Conservation (phyloP, 2,888 invertebrate species). For the Nemoura dubitans region DNA sequence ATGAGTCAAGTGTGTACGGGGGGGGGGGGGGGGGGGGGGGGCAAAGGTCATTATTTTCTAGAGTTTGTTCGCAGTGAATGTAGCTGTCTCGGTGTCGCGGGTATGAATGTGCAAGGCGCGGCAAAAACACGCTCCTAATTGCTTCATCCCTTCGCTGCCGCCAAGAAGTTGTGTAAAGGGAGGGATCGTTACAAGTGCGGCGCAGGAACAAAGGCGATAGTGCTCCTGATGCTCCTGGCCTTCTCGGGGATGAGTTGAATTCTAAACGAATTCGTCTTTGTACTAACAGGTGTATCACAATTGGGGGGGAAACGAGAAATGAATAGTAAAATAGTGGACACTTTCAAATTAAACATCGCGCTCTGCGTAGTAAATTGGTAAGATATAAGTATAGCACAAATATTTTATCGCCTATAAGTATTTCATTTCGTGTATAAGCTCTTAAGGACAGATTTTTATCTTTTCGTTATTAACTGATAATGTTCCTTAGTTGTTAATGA, state of each 20-base stretch:
- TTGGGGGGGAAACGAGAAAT: background rate
- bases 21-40: background rate
- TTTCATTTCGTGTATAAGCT: background rate
- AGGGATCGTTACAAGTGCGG: background rate
- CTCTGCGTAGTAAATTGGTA: background rate
- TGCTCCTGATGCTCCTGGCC: background rate
- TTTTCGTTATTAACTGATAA: background rate
- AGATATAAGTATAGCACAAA: background rate
- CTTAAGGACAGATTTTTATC: conserved; percentile 7
- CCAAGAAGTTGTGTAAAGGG: background rate
- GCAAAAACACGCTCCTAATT: background rate
- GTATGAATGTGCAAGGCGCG: background rate
- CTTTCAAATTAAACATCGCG: no score
- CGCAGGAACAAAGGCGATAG: background rate
- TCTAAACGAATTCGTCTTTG: background rate
- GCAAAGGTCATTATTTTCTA: background rate
- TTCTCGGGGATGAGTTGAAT: background rate
- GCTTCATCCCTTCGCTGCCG: background rate
- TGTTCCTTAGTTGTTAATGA: background rate
- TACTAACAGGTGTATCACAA: background rate
- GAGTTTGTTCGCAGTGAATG: background rate
- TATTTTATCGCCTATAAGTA: background rate
- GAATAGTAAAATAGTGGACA: no score
- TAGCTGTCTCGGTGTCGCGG: background rate
- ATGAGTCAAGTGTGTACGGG: background rate